Conservation (phyloP, 2,113 vertebrate species). For the Excalfactoria chinensis region DNA sequence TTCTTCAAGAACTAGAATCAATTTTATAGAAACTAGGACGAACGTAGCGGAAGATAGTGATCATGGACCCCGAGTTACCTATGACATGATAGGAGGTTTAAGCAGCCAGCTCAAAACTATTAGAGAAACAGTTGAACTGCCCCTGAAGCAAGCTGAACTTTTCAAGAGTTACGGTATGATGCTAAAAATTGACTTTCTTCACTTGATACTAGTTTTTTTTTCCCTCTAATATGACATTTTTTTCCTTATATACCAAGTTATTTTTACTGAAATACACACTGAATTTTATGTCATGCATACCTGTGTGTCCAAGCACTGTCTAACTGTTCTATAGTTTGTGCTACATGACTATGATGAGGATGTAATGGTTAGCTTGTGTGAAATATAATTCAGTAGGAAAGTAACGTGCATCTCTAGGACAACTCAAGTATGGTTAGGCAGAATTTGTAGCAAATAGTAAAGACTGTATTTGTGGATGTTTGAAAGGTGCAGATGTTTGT, state of each 20-base stretch:
- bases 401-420: not conserved
- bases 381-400: not conserved
- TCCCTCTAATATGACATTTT: not conserved
- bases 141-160: constrained; percentile 89
- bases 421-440: not conserved
- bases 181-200: constrained; percentile 5
- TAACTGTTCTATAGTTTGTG: not conserved
- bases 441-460: not conserved
- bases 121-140: constrained; percentile 92
- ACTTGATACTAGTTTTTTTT: not conserved
- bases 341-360: not conserved
- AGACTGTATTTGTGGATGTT: not conserved
- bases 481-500: not conserved
- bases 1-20: constrained; percentile 82
- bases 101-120: constrained; percentile 86
- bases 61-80: constrained; percentile 81
- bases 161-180: constrained; percentile 89
- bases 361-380: not conserved
- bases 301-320: not conserved
- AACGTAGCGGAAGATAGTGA: constrained; percentile 19
- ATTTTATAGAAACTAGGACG: constrained; percentile 57
- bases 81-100: constrained; percentile 93
- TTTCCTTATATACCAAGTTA: not conserved
- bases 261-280: not conserved
- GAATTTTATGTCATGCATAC: not conserved